Percentiles rank a stretch among this genome's conserved stretches.
These are phyloP conservation scores for Odobenus rosmarus DNA, from an alignment of 2,113 vertebrate species.

Conservation along the genomic window DNA sequence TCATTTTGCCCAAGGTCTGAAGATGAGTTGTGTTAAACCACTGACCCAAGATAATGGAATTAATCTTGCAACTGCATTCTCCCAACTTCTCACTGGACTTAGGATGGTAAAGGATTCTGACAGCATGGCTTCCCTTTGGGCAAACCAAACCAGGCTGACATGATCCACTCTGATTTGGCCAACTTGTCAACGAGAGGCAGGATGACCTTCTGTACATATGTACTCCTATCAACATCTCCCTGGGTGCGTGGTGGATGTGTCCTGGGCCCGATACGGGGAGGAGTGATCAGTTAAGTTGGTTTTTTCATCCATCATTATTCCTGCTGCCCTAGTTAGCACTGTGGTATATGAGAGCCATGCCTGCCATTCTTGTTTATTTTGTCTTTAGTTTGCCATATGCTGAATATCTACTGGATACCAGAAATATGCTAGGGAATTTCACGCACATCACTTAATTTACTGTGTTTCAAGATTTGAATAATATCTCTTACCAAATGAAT, in stretches of 20 bases:
- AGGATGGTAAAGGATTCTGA: conserved; percentile 51
- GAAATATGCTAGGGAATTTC: neutral
- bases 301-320: neutral
- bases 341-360: neutral
- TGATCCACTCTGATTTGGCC: neutral
- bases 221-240: neutral
- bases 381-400: neutral
- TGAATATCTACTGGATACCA: neutral
- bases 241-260: rapidly evolving
- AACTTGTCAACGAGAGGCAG: neutral
- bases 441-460: neutral
- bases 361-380: neutral
- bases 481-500: neutral
- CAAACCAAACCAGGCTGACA: conserved; percentile 21
- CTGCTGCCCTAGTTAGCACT: neutral
- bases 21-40: neutral
- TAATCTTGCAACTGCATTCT: neutral
- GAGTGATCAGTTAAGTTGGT: neutral
- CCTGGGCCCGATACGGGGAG: neutral
- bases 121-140: neutral
- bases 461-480: neutral
- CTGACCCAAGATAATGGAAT: conserved; percentile 26
- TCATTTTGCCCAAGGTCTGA: conserved; percentile 44
- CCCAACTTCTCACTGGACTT: neutral
- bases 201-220: neutral